Conservation (phyloP, 2,797 vertebrate genomes). For the Euthynnus affinis region DNA sequence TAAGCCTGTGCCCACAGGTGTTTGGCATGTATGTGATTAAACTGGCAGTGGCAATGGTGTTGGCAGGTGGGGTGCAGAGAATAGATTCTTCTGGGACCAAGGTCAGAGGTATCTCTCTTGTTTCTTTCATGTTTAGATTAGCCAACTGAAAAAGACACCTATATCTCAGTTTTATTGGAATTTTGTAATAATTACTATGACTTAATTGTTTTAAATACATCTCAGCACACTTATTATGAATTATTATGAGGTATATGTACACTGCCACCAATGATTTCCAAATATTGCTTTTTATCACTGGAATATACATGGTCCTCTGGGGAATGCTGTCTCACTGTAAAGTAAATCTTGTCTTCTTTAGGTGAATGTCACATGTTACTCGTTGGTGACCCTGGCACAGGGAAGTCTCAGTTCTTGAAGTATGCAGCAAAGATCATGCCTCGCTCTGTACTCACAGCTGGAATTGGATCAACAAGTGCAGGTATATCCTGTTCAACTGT, state of each 20-base stretch:
- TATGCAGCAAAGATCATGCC: slow-evolving; percentile 96
- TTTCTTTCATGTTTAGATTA: neutral
- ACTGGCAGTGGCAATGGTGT: slow-evolving; percentile 94
- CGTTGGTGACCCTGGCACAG: slow-evolving; percentile 97
- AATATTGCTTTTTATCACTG: neutral
- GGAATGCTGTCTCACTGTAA: slow-evolving; percentile 3
- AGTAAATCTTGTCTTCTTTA: slow-evolving; percentile 55
- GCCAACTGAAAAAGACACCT: neutral
- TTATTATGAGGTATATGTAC: neutral
- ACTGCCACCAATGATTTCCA: neutral
- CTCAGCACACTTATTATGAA: neutral
- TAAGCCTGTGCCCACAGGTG: slow-evolving; percentile 96
- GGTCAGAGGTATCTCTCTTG: slow-evolving; percentile 87
- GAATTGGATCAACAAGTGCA: slow-evolving; percentile 97
- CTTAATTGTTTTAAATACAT: neutral
- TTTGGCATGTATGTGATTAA: slow-evolving; percentile 97
- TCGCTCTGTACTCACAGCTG: slow-evolving; percentile 95
- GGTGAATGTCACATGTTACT: slow-evolving; percentile 96
- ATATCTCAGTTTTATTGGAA: neutral
- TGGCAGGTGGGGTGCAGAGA: slow-evolving; percentile 97
- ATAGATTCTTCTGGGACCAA: slow-evolving; percentile 92
- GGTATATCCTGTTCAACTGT: slow-evolving; percentile 76
- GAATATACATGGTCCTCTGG: neutral
- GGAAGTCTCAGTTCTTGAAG: slow-evolving; percentile 98
- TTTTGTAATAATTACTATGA: neutral